Evolutionary conservation across 2,113 vertebrate genomes (phyloP).

Genomic region (Myrmophylax atrothorax): DNA sequence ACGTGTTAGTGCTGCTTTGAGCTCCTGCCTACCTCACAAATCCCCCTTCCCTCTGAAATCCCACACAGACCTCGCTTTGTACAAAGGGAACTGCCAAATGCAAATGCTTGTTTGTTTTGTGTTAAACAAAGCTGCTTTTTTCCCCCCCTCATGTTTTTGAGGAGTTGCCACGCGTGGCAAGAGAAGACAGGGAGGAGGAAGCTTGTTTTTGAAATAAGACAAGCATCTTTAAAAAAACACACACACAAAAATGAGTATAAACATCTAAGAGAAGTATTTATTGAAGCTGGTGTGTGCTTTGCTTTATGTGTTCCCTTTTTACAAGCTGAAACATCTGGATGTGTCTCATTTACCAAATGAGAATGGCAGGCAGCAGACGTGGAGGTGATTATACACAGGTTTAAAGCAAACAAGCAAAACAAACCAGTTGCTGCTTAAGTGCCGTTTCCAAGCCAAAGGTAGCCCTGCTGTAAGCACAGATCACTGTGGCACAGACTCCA

Average conservation of each 20-base stretch:
- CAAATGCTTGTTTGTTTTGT: neutral
- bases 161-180: neutral
- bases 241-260: neutral
- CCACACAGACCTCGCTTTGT: neutral
- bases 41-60: neutral
- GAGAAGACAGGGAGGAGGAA: neutral
- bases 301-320: neutral
- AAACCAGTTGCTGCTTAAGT: neutral
- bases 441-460: neutral
- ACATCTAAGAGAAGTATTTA: neutral
- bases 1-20: neutral
- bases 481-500: neutral
- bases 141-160: neutral
- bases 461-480: neutral
- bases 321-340: constrained; percentile 20
- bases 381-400: neutral
- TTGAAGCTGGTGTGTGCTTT: neutral
- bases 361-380: neutral
- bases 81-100: neutral
- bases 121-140: neutral
- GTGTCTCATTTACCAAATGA: neutral
- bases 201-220: neutral
- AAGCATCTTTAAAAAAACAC: neutral
- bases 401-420: neutral
- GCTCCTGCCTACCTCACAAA: neutral